Conservation (phyloP, 2,113 vertebrate species). For the Salminus brasiliensis region DNA sequence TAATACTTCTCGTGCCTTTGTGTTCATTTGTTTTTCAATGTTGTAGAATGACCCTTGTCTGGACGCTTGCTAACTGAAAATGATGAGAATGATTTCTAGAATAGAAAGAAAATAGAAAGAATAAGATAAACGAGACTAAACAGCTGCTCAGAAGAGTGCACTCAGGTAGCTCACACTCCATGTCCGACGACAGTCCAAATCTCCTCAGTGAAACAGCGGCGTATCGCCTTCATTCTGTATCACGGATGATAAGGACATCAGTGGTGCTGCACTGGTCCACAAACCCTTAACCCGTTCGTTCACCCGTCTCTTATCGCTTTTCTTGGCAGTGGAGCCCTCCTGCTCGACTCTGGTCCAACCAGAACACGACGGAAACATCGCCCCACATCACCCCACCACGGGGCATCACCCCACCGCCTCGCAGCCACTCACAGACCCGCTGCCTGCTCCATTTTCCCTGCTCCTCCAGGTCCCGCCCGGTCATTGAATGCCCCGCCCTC, state of each 20-base stretch:
- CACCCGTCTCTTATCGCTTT: slow-evolving; percentile 30
- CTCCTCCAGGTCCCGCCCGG: background rate
- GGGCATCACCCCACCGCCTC: slow-evolving; percentile 34
- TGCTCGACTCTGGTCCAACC: slow-evolving; percentile 26
- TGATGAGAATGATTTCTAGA: no score
- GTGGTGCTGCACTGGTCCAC: background rate
- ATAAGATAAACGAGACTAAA: background rate
- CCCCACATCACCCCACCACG: slow-evolving; percentile 22
- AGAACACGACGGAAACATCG: slow-evolving; percentile 20
- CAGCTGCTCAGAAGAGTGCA: background rate
- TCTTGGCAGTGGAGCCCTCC: slow-evolving; percentile 20
- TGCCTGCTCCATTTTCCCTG: background rate
- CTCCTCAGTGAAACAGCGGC: background rate
- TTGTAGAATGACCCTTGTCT: no score
- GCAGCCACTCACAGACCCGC: slow-evolving; percentile 17
- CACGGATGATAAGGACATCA: background rate
- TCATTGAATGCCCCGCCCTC: background rate
- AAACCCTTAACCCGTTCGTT: slow-evolving; percentile 21
- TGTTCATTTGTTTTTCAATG: no score
- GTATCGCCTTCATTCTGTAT: background rate
- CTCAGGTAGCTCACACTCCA: background rate
- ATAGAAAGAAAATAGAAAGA: no score
- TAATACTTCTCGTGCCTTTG: no score
- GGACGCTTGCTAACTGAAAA: no score
- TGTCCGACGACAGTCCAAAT: background rate